These are phyloP conservation scores for Spea bombifrons DNA, from an alignment of 2,113 vertebrate species.

Conservation along the genomic window DNA sequence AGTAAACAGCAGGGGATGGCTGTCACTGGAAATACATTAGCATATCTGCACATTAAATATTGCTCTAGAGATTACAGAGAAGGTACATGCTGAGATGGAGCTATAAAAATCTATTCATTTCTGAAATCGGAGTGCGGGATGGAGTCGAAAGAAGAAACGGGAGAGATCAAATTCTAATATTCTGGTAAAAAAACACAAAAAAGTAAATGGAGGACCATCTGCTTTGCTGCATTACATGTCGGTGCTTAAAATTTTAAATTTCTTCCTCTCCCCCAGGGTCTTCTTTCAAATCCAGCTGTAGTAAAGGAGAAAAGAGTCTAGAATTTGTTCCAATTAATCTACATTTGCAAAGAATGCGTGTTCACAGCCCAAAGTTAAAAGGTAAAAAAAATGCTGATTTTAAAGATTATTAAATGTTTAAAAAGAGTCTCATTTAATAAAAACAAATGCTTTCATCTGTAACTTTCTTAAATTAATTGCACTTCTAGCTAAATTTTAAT, in stretches of 20 bases:
- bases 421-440: background rate
- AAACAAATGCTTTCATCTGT: background rate
- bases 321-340: constrained; percentile 97
- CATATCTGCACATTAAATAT: constrained; percentile 54
- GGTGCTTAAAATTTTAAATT: constrained; percentile 50
- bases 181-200: background rate
- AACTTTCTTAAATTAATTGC: background rate
- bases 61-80: constrained; percentile 41
- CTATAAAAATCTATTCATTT: constrained; percentile 48
- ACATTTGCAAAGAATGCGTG: constrained; percentile 93
- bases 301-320: constrained; percentile 91
- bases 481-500: background rate
- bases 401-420: background rate
- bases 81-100: constrained; percentile 50
- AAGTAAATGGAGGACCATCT: constrained; percentile 40
- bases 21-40: constrained; percentile 51
- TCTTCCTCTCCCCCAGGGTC: constrained; percentile 70
- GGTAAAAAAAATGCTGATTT: constrained; percentile 63
- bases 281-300: constrained; percentile 94
- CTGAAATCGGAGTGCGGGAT: constrained; percentile 46
- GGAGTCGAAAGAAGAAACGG: constrained; percentile 50
- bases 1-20: constrained; percentile 45
- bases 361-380: constrained; percentile 85
- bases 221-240: constrained; percentile 46
- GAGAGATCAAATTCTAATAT: constrained; percentile 29